Percentiles rank a stretch among this genome's conserved stretches.
These are phyloP conservation scores for Phalanger gymnotis DNA, from an alignment of 2,797 vertebrate genomes.

Conservation along the genomic window DNA sequence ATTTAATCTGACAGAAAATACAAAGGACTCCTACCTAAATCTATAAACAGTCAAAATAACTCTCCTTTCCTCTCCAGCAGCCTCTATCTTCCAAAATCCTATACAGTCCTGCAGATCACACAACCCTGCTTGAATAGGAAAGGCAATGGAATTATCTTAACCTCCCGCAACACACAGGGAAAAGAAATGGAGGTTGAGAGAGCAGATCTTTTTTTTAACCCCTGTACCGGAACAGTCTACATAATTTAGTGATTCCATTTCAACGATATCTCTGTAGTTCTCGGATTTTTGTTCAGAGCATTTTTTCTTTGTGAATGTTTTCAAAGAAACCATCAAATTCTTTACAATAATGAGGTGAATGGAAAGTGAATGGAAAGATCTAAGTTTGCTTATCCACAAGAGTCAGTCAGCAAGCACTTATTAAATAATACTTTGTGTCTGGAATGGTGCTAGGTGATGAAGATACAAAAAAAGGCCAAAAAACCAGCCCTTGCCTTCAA, in stretches of 20 bases:
- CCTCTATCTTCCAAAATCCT: background rate
- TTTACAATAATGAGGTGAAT: slow-evolving; percentile 53
- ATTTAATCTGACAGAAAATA: background rate
- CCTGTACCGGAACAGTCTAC: background rate
- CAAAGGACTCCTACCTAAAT: background rate
- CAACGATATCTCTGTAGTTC: slow-evolving; percentile 97
- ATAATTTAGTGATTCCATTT: slow-evolving; percentile 90
- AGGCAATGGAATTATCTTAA: background rate
- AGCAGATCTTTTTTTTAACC: background rate
- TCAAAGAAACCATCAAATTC: slow-evolving; percentile 98
- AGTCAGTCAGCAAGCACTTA: background rate
- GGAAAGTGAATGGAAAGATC: background rate
- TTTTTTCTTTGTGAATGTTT: slow-evolving; percentile 96
- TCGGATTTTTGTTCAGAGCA: slow-evolving; percentile 94
- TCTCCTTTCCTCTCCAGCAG: background rate
- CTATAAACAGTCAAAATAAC: background rate
- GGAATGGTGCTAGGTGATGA: background rate
- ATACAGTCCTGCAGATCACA: background rate
- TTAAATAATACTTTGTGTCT: background rate
- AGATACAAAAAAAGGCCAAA: background rate
- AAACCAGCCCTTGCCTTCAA: background rate
- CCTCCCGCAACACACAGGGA: background rate
- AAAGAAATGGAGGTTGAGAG: background rate
- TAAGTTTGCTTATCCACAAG: background rate
- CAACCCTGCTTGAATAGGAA: background rate